Percentiles rank a stretch among this genome's conserved stretches.
These are phyloP conservation scores for Pogonocherus hispidulus DNA, from an alignment of 2,888 invertebrate genomes.

Conservation along the genomic window DNA sequence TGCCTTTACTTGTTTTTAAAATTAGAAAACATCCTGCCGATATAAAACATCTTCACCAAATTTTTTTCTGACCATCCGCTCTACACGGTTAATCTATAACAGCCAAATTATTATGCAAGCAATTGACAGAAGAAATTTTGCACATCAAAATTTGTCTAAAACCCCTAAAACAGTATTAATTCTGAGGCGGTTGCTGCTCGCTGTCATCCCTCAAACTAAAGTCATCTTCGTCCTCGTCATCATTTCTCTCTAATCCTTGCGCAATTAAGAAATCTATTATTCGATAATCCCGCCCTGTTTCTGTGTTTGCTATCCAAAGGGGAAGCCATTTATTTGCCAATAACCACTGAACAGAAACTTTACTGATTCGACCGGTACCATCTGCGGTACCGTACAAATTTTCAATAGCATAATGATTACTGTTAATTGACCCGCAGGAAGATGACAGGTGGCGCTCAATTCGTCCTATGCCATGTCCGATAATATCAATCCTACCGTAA, in stretches of 20 bases:
- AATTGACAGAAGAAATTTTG: no score
- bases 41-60: no score
- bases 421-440: slow-evolving; percentile 75
- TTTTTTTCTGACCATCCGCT: no score
- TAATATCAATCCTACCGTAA: slow-evolving; percentile 72
- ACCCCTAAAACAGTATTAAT: neutral
- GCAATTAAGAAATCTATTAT: slow-evolving; percentile 65
- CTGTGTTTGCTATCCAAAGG: slow-evolving; percentile 73
- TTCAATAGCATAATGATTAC: slow-evolving; percentile 68
- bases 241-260: slow-evolving; percentile 60
- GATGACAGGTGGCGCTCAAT: slow-evolving; percentile 76
- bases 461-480: slow-evolving; percentile 70
- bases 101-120: no score
- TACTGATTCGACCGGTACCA: slow-evolving; percentile 71
- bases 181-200: slow-evolving; percentile 26
- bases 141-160: no score
- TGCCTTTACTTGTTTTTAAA: no score
- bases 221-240: slow-evolving; percentile 50
- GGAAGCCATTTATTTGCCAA: slow-evolving; percentile 78
- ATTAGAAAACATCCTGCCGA: no score
- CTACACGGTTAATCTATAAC: no score
- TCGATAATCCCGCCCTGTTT: slow-evolving; percentile 68
- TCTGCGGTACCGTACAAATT: slow-evolving; percentile 65
- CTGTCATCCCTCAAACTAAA: slow-evolving; percentile 9
- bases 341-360: slow-evolving; percentile 77